Conservation (phyloP, 2,797 vertebrate genomes). For the Onychomys leucogaster region DNA sequence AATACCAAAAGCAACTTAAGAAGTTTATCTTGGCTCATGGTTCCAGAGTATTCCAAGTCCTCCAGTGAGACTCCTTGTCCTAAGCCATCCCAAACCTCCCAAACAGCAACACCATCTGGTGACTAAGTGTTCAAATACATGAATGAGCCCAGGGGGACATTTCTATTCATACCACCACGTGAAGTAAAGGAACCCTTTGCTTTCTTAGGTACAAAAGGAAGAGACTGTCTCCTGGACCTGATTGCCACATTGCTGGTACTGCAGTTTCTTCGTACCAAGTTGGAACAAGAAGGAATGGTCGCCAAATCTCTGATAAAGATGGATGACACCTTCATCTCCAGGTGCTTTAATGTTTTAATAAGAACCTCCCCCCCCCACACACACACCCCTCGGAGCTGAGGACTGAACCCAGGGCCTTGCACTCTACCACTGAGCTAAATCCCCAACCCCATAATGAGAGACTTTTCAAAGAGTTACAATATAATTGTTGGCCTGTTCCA, state of each 20-base stretch:
- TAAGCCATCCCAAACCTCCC: not conserved
- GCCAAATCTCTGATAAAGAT: slow-evolving; percentile 89
- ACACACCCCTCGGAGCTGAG: too few species aligned
- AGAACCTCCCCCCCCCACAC: too few species aligned
- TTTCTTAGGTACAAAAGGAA: slow-evolving; percentile 88
- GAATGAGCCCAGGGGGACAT: not conserved
- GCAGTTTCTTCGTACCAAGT: slow-evolving; percentile 87
- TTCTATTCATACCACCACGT: not conserved
- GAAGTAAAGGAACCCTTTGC: slow-evolving; percentile 38
- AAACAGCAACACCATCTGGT: not conserved
- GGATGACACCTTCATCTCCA: slow-evolving; percentile 79
- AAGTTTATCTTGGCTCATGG: not conserved
- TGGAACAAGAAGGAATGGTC: slow-evolving; percentile 84
- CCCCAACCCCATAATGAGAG: not conserved
- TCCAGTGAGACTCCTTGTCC: not conserved
- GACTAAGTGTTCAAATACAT: not conserved
- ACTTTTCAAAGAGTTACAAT: not conserved
- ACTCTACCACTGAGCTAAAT: too few species aligned
- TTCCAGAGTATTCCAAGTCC: not conserved
- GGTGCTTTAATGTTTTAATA: slow-evolving; percentile 56
- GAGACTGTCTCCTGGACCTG: slow-evolving; percentile 88
- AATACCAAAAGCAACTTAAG: not conserved
- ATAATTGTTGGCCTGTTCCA: not conserved
- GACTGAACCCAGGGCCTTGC: too few species aligned
- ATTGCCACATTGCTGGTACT: slow-evolving; percentile 92